Evolutionary conservation across 2,797 vertebrate species (phyloP).

Genomic region (Lacerta agilis): DNA sequence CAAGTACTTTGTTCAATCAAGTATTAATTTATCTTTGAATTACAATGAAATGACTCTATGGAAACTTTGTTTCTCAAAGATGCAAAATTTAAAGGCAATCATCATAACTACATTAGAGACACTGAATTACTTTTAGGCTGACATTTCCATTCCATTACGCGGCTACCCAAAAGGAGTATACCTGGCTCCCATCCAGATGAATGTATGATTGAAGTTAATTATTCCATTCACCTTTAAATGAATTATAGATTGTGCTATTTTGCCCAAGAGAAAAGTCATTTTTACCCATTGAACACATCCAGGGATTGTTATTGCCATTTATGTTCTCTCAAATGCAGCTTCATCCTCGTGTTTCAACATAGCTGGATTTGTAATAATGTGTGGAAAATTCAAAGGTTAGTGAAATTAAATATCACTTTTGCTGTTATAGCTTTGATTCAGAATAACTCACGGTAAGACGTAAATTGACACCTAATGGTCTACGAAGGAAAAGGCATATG

Average conservation of each 20-base stretch:
- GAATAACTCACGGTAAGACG: constrained; percentile 7
- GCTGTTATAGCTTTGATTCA: constrained; percentile 13
- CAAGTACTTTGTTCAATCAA: not conserved
- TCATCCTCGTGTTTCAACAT: constrained; percentile 29
- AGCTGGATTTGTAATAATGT: constrained; percentile 39
- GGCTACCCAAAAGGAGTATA: constrained; percentile 32
- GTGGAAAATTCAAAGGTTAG: constrained; percentile 34
- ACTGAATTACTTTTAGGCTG: constrained; percentile 24
- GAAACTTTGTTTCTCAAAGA: constrained; percentile 29
- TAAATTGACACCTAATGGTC: constrained; percentile 18
- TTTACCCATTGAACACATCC: constrained; percentile 31
- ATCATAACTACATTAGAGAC: constrained; percentile 12
- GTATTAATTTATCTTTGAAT: constrained; percentile 26
- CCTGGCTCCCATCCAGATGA: constrained; percentile 23
- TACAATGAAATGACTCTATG: constrained; percentile 3
- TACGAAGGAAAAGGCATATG: not conserved
- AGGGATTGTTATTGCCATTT: constrained; percentile 31
- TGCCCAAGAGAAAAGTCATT: constrained; percentile 34
- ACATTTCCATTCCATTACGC: constrained; percentile 30
- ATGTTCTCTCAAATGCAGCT: constrained; percentile 31
- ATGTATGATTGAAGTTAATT: constrained; percentile 33
- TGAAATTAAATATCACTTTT: constrained; percentile 35
- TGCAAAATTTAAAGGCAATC: constrained; percentile 22
- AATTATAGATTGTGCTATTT: constrained; percentile 36
- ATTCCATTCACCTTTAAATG: constrained; percentile 37